Conservation (phyloP, 2,113 vertebrate species). For the Paedocypris sp. region DNA sequence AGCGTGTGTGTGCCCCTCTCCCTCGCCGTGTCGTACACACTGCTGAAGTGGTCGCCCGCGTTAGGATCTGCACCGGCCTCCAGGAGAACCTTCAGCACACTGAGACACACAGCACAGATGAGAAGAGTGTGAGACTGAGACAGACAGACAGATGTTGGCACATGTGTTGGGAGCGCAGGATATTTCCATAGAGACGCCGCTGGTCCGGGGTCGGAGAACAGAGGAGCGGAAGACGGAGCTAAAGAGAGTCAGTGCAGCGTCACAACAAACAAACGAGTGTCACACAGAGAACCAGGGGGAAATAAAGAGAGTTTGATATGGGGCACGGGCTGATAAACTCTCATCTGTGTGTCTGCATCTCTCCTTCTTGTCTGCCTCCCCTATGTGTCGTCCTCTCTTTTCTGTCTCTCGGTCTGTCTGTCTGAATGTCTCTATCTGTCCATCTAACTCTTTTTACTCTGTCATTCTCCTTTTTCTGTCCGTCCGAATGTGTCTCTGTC, state of each 20-base stretch:
- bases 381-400: too few species aligned
- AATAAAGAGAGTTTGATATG: too few species aligned
- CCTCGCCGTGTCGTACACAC: slow-evolving; percentile 79
- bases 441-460: too few species aligned
- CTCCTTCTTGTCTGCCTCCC: too few species aligned
- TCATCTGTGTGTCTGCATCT: too few species aligned
- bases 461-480: too few species aligned
- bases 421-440: too few species aligned
- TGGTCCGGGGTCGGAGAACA: slow-evolving; percentile 1
- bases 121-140: background rate
- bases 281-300: background rate
- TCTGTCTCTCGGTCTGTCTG: too few species aligned
- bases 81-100: slow-evolving; percentile 74
- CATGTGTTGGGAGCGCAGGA: background rate
- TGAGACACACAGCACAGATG: slow-evolving; percentile 40
- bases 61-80: slow-evolving; percentile 80
- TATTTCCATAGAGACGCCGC: slow-evolving; percentile 19
- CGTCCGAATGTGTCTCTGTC: too few species aligned
- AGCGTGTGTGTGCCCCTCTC: slow-evolving; percentile 85
- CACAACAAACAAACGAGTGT: slow-evolving; percentile 13
- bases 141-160: background rate
- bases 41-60: slow-evolving; percentile 85
- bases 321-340: too few species aligned
- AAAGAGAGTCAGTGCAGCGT: slow-evolving; percentile 13
- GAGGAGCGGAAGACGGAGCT: background rate